Evolutionary conservation across 30 jellyfish, hydroid and myxozoan species (phyloP), one percentile per base, ranked within the genome.

Genomic region (Catostylus mosaicus): DNA sequence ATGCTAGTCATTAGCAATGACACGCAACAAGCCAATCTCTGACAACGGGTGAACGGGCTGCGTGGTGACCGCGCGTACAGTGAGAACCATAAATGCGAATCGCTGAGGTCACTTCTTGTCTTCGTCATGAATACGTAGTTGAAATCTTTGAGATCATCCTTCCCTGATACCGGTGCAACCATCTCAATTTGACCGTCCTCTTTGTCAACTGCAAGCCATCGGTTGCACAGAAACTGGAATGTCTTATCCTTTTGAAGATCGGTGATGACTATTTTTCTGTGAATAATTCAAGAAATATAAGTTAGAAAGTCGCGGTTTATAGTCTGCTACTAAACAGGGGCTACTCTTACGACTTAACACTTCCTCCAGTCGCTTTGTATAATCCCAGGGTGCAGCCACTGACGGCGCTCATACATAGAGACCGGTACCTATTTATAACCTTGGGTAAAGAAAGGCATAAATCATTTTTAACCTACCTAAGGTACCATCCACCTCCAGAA

Each of bases 41-140:
- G 97, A 35, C 91, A 77, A 1, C 99, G 90, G 22, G 99, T 95
- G 74, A 95, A 95, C 27, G 90, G 76, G 75, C 97, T 88, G 24
- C 97, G 77, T 36, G 99, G 97, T 62, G 99, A 96, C 14, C 99
- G 96, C 16, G 97, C 99, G 83, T 88, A 95, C 32, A 95, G 81
- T 20, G 99, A 95, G 61, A 82, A 95, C 99, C 99, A 95, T 18
- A 95, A 51, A 69, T 95, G 99, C n/a, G 86, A 23, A 62, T 95
- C 99, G 14, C 91, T 63, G 18, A 95, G 82, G 66, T 95, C 97
- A 27, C 78, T 83, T 77, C 97, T 63, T 19, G 99, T 66, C 59
- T 95, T 95, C 2, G 96, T 38, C 76, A 95, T 56, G 78, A 95
- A 89, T 3, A 95, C 83, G 82, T 95, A 95, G 82, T 77, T 89